Evolutionary conservation across 2,888 invertebrate species (phyloP).

Genomic region (Drosophila mercatorum): DNA sequence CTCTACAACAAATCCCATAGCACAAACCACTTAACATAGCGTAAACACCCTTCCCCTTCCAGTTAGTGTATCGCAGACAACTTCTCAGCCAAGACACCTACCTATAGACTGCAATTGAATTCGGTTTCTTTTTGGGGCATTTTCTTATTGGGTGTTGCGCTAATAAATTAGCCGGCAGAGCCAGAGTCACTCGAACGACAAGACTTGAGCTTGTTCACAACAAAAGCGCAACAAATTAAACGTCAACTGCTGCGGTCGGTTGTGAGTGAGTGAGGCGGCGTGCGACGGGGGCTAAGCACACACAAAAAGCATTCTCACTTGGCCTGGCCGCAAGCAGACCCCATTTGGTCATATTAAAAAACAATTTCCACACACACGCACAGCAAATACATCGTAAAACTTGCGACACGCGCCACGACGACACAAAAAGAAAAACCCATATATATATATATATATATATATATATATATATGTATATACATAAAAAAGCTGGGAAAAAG

Average conservation of each 20-base stretch:
- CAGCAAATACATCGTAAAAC: constrained; percentile 61
- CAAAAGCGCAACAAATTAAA: constrained; percentile 74
- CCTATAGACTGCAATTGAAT: constrained; percentile 30
- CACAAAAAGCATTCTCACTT: constrained; percentile 42
- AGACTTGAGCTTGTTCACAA: constrained; percentile 31
- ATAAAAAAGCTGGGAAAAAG: constrained; percentile 36
- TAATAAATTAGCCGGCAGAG: constrained; percentile 58
- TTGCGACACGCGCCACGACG: constrained; percentile 59
- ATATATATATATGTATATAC: not conserved
- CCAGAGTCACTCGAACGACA: constrained; percentile 33
- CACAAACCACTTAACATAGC: not conserved
- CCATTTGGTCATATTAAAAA: constrained; percentile 80
- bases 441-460: not conserved
- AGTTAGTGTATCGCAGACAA: constrained; percentile 13
- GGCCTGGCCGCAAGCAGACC: constrained; percentile 17
- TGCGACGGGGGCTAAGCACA: not conserved
- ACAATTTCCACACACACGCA: constrained; percentile 76
- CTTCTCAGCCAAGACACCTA: constrained; percentile 6
- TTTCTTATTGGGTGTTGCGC: constrained; percentile 43
- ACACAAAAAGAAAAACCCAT: constrained; percentile 8
- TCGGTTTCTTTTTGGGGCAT: constrained; percentile 8
- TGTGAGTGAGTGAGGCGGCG: not conserved
- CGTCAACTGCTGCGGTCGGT: constrained; percentile 53
- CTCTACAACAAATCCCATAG: too few species aligned
- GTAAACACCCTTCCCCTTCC: too few species aligned